Percentiles rank a stretch among this genome's conserved stretches.
Conservation (phyloP, 2,113 vertebrate species). For the Lepus timidus region DNA sequence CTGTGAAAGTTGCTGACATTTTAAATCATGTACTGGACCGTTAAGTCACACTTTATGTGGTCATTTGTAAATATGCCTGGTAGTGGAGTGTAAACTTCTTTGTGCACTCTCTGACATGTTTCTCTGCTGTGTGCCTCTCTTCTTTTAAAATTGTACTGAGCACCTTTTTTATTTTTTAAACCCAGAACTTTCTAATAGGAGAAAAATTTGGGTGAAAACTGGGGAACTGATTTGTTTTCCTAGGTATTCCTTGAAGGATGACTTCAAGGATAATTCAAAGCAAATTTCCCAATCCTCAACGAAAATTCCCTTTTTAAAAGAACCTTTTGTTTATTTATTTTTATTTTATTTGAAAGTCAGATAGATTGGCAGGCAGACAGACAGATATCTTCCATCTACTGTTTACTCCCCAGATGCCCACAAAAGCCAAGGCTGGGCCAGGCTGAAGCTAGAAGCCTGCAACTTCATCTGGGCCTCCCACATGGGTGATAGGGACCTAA, state of each 20-base stretch:
- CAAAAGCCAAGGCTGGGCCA: no score
- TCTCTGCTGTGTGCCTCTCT: background rate
- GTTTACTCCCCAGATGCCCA: no score
- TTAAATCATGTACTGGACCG: constrained; percentile 63
- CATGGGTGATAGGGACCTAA: no score
- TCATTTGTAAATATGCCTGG: constrained; percentile 49
- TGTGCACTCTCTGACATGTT: background rate
- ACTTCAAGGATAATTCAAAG: constrained; percentile 29
- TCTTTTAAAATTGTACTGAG: background rate
- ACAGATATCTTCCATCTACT: no score
- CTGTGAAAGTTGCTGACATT: constrained; percentile 85
- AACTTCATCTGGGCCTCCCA: no score
- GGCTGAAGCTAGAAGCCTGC: no score
- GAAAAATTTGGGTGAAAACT: background rate
- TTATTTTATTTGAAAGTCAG: no score
- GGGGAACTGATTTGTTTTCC: constrained; percentile 44
- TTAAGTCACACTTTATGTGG: constrained; percentile 61
- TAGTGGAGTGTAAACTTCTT: background rate
- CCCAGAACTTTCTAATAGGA: background rate
- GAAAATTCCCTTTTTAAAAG: constrained; percentile 39
- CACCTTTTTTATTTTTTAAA: background rate
- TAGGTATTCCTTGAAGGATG: constrained; percentile 27
- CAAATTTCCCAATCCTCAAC: background rate
- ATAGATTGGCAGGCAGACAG: no score
- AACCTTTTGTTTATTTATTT: no score